Conservation (phyloP, 2,888 invertebrate species). For the Ennomos quercinarius region DNA sequence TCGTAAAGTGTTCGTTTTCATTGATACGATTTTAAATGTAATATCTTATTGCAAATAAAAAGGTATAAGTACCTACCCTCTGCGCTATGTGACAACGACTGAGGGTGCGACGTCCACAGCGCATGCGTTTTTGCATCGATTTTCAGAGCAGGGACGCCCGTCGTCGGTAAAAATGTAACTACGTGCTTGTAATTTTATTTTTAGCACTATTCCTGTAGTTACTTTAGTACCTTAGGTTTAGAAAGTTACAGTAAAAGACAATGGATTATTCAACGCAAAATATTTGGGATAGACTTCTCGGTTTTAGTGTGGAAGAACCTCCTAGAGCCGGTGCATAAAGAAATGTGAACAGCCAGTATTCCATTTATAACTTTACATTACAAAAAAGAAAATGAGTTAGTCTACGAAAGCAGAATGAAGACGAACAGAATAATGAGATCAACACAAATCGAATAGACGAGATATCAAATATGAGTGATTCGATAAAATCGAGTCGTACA, state of each 20-base stretch:
- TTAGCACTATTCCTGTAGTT: not conserved
- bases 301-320: too few relatives aligned
- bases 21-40: slow-evolving; percentile 2
- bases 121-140: slow-evolving; percentile 28
- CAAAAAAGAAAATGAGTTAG: too few relatives aligned
- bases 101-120: slow-evolving; percentile 1
- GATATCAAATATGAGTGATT: not conserved
- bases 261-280: too few relatives aligned
- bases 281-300: too few relatives aligned
- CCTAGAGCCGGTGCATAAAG: too few relatives aligned
- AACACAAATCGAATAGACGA: not conserved
- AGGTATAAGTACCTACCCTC: not conserved
- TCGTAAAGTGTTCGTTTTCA: not conserved
- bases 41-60: slow-evolving; percentile 9
- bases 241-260: not conserved
- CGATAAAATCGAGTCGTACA: not conserved
- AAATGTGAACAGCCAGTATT: too few relatives aligned
- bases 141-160: slow-evolving; percentile 21
- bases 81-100: slow-evolving; percentile 16
- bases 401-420: too few relatives aligned
- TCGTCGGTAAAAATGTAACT: slow-evolving; percentile 2
- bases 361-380: too few relatives aligned
- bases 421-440: not conserved
- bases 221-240: not conserved
- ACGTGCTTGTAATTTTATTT: not conserved